phyloP scores from a whole-genome alignment of 2,888 invertebrate species.

The Orgyia antiqua region DNA sequence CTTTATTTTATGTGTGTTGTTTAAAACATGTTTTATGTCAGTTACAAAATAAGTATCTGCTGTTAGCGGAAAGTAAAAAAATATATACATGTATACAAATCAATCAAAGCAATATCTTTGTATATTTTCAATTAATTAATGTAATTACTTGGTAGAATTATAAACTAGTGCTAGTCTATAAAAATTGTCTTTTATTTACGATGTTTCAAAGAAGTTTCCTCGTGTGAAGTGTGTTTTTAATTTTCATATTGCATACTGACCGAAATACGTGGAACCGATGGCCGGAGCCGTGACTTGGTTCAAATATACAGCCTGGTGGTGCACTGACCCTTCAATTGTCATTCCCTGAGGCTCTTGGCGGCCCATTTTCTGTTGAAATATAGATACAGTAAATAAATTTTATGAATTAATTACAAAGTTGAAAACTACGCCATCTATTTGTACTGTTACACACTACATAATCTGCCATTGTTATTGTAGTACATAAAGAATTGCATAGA shows the following conservation, averaged over 20 bases:
- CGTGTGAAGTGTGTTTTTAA: slow-evolving; percentile 27
- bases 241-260: slow-evolving; percentile 65
- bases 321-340: slow-evolving; percentile 49
- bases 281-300: slow-evolving; percentile 57
- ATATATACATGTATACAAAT: no score
- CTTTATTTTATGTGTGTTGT: no score
- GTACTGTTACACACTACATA: no score
- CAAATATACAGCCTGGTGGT: slow-evolving; percentile 41
- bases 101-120: no score
- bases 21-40: no score
- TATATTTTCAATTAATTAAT: no score
- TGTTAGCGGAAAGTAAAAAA: no score
- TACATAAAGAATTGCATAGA: slow-evolving; percentile 9
- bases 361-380: slow-evolving; percentile 64
- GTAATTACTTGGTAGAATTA: no score
- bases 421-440: slow-evolving; percentile 39
- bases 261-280: slow-evolving; percentile 66
- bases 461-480: background rate
- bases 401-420: slow-evolving; percentile 8
- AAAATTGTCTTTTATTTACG: slow-evolving; percentile 32
- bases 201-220: slow-evolving; percentile 21
- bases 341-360: slow-evolving; percentile 53
- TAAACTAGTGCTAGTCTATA: no score
- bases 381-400: slow-evolving; percentile 8
- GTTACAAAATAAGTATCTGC: no score